Conservation (phyloP, 2,888 invertebrate species). For the Epirrhoe alternata region DNA sequence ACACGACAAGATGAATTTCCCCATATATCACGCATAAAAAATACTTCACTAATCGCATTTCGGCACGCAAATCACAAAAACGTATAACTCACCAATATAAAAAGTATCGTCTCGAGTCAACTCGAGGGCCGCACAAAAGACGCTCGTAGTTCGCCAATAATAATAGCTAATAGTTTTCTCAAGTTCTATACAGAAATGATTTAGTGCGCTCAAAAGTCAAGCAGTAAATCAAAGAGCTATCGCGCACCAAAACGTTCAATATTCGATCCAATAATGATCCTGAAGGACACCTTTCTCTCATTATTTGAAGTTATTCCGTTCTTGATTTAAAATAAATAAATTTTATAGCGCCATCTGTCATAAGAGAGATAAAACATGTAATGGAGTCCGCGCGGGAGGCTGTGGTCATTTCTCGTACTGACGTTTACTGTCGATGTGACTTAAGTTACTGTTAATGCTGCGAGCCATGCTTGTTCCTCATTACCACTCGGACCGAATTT, state of each 20-base stretch:
- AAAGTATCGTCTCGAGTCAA: constrained; percentile 57
- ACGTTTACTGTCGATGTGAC: constrained; percentile 77
- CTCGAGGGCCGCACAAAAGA: constrained; percentile 67
- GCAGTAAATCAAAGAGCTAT: constrained; percentile 80
- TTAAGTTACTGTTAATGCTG: constrained; percentile 71
- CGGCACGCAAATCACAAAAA: constrained; percentile 71
- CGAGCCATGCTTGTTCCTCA: constrained; percentile 67
- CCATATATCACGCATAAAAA: constrained; percentile 55
- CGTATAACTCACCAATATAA: constrained; percentile 64
- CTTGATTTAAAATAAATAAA: constrained; percentile 80
- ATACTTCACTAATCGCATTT: constrained; percentile 63
- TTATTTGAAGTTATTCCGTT: constrained; percentile 72
- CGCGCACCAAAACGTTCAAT: constrained; percentile 65
- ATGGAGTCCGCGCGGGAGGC: constrained; percentile 69
- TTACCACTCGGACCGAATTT: constrained; percentile 67
- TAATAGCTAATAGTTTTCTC: constrained; percentile 84
- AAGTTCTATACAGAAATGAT: constrained; percentile 81
- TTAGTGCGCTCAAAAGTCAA: constrained; percentile 79
- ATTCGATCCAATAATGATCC: constrained; percentile 66
- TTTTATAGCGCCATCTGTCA: constrained; percentile 83
- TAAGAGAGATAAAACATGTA: constrained; percentile 75
- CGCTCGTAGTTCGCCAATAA: constrained; percentile 75
- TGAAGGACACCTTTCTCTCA: constrained; percentile 74
- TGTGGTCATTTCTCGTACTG: constrained; percentile 48
- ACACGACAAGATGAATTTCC: constrained; percentile 45